Evolutionary conservation across 2,888 invertebrate genomes (phyloP).

Genomic region (Sphecodes monilicornis): DNA sequence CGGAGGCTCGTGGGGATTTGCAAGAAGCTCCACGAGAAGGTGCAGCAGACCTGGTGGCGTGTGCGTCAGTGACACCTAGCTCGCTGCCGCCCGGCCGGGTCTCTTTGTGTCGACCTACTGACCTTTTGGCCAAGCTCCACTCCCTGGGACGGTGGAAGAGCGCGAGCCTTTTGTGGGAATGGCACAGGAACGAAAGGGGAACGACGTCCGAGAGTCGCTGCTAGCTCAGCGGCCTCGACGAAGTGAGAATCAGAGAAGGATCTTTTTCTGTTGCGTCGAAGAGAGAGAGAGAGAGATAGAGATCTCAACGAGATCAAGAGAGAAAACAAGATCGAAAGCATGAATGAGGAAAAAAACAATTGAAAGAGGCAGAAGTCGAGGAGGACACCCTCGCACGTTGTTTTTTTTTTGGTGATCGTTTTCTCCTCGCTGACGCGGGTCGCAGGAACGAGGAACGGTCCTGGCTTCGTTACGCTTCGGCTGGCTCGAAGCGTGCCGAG

Average conservation of each 20-base stretch:
- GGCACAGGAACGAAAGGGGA: neutral
- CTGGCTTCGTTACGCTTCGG: slow-evolving; percentile 54
- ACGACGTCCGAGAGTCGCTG: slow-evolving; percentile 40
- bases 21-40: slow-evolving; percentile 95
- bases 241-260: neutral
- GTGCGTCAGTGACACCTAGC: slow-evolving; percentile 88
- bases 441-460: slow-evolving; percentile 46
- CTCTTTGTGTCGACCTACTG: slow-evolving; percentile 64
- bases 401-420: slow-evolving; percentile 27
- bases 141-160: slow-evolving; percentile 46
- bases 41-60: slow-evolving; percentile 94
- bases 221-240: slow-evolving; percentile 28
- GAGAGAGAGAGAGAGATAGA: neutral
- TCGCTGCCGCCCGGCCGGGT: slow-evolving; percentile 52
- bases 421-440: slow-evolving; percentile 53
- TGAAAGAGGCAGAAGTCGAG: slow-evolving; percentile 5
- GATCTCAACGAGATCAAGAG: neutral
- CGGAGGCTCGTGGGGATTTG: slow-evolving; percentile 96
- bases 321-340: neutral
- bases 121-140: slow-evolving; percentile 53
- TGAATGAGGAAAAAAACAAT: neutral
- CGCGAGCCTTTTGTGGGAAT: slow-evolving; percentile 19
- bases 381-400: slow-evolving; percentile 37
- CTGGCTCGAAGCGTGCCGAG: slow-evolving; percentile 62
- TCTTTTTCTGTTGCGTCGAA: slow-evolving; percentile 21